Percentiles rank a stretch among this genome's conserved stretches.
These are phyloP conservation scores for Drosophila borealis DNA, from an alignment of 2,888 invertebrate species.

Conservation along the genomic window DNA sequence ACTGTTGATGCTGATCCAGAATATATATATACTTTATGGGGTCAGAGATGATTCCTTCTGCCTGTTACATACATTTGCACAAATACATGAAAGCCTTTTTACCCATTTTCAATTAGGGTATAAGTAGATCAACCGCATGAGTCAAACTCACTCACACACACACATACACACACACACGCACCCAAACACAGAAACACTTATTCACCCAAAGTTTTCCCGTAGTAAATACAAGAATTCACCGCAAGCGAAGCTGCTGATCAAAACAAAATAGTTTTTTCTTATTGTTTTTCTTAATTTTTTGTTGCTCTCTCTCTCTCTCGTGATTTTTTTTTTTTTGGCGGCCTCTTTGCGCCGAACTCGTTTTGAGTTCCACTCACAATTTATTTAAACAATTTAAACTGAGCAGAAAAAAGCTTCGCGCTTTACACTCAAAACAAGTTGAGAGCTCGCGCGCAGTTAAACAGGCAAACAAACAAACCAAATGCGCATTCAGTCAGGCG, in stretches of 20 bases:
- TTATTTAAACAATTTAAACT: constrained; percentile 45
- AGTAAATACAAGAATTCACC: constrained; percentile 5
- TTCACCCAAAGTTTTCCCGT: background rate
- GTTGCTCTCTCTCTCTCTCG: background rate
- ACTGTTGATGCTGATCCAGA: too few species aligned
- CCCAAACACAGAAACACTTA: background rate
- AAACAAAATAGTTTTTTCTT: constrained; percentile 67
- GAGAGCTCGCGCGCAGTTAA: constrained; percentile 8
- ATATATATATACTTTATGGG: too few species aligned
- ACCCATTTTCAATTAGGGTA: too few species aligned
- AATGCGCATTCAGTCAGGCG: constrained; percentile 64
- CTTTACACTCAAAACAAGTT: constrained; percentile 43
- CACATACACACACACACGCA: background rate
- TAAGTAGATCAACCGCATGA: constrained; percentile 12
- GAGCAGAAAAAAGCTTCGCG: constrained; percentile 53
- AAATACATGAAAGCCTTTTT: too few species aligned
- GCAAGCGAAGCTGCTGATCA: constrained; percentile 63
- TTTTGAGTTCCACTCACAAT: constrained; percentile 65
- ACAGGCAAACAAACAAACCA: constrained; percentile 31
- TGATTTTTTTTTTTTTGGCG: background rate
- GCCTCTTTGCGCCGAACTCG: constrained; percentile 46
- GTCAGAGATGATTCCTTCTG: too few species aligned
- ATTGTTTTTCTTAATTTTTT: background rate
- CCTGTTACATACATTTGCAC: too few species aligned
- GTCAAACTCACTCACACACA: background rate